A percentile compares a stretch with the other conserved stretches of the same genome.
phyloP scores from a whole-genome alignment of 2,797 vertebrate genomes.

The Sebastes paucispinis region DNA sequence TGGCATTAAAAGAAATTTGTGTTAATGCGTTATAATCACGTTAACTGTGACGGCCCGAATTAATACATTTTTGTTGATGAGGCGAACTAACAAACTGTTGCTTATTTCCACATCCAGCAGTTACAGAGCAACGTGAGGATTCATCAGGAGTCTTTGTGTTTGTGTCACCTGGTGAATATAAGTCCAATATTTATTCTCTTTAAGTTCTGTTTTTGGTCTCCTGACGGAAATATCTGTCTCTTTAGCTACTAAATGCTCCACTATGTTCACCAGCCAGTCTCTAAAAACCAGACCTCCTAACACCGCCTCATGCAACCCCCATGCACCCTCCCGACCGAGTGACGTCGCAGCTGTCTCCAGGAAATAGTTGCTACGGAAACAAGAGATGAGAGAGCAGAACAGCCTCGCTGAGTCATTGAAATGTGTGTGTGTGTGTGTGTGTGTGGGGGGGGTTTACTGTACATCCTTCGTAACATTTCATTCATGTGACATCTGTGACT shows the following conservation, averaged over 20 bases:
- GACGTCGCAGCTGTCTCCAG: conserved; percentile 47
- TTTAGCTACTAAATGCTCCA: background rate
- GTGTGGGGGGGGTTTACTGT: background rate
- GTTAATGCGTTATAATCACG: no score
- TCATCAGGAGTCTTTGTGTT: no score
- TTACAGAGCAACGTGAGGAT: no score
- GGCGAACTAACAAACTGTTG: no score
- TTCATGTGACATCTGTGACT: background rate
- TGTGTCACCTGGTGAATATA: no score
- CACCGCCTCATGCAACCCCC: background rate
- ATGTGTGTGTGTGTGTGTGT: conserved; percentile 5
- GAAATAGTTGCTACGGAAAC: conserved; percentile 66
- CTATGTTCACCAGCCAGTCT: background rate
- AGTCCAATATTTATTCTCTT: no score
- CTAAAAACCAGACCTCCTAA: no score
- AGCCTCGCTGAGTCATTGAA: conserved; percentile 52
- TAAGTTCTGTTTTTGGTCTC: background rate
- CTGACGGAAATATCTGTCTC: background rate
- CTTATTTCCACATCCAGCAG: no score
- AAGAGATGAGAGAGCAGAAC: conserved; percentile 49
- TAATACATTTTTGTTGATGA: no score
- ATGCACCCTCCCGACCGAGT: background rate
- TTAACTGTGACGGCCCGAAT: no score
- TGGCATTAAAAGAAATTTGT: no score
- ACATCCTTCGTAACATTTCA: background rate